Base-by-base conservation (phyloP, 2,113 vertebrate species). In the Pelodiscus sinensis region DNA sequence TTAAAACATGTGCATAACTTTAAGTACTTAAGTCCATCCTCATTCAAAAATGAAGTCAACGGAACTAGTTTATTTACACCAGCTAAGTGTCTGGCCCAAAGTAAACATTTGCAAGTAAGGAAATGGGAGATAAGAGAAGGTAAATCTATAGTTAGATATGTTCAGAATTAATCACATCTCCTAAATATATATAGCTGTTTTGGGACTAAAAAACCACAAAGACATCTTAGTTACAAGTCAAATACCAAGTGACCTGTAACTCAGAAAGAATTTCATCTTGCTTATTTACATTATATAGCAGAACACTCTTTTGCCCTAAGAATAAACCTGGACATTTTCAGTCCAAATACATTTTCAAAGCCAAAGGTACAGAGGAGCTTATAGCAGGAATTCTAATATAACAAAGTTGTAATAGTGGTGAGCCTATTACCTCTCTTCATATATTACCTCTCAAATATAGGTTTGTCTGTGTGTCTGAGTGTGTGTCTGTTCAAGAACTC, bases 321-420 rank as follows among this genome's bases (percentile, higher is more conserved):
- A 15, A 35, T 35, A 60, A 71, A 71, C 31, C n/a, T 35, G n/a
- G 65, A 15, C 31, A 35, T 0, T 1, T 16, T 83, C 52, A 83
- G 83, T 94, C 87, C 60, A 89, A 31, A 54, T 58, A 83, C 90
- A 83, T 14, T 65, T 88, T 90, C 81, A 25, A 65, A 91, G 68
- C 12, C 50, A 89, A 92, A 65, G 57, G 2, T 12, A n/a, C n/a
- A n/a, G n/a, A n/a, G n/a, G n/a, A n/a, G n/a, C n/a, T n/a, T n/a
- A n/a, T n/a, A n/a, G n/a, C n/a, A n/a, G n/a, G n/a, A n/a, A n/a
- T n/a, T n/a, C 82, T 1, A 65, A 84, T 78, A 52, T 10, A 84
- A 84, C 82, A 8, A 50, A 24, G 2, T 86, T 89, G 25, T 89
- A 93, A 84, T 73, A 50, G 4, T 73, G 75, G 25, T 86, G 22